Evolutionary conservation across 2,797 vertebrate genomes (phyloP).

Genomic region (Gallirallus australis): DNA sequence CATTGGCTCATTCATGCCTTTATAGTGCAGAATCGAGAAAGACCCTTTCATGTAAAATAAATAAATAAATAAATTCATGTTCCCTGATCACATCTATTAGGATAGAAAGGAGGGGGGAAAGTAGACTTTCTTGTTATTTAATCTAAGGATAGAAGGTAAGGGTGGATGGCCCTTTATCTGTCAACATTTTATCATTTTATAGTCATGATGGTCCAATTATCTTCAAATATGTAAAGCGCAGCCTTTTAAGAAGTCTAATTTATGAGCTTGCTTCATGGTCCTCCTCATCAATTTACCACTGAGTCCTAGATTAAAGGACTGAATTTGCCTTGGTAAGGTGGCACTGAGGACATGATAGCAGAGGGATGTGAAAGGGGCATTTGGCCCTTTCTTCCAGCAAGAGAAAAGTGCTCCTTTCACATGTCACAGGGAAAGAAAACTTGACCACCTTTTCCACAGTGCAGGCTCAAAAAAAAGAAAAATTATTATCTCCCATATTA

Average conservation of each 20-base stretch:
- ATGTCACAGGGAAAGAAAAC: not conserved
- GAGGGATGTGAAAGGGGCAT: not conserved
- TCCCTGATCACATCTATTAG: not conserved
- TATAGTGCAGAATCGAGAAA: not conserved
- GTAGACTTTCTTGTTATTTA: not conserved
- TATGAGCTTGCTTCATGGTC: not conserved
- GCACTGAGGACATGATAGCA: not conserved
- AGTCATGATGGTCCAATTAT: conserved; percentile 5
- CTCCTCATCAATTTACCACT: not conserved
- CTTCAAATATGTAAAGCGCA: not conserved
- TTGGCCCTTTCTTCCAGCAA: not conserved
- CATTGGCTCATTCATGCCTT: not conserved
- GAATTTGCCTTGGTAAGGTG: not conserved
- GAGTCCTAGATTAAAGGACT: conserved; percentile 10
- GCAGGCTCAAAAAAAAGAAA: not conserved
- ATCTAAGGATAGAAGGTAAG: not conserved
- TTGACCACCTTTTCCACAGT: not conserved
- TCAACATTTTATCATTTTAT: not conserved
- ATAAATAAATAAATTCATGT: not conserved
- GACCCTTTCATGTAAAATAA: not conserved
- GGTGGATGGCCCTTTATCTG: not conserved
- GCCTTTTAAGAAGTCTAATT: conserved; percentile 11
- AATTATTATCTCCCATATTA: not conserved
- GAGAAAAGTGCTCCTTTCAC: accelerated
- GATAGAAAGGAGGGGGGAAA: not conserved